A percentile compares a stretch with the other conserved stretches of the same genome.
phyloP scores from a whole-genome alignment of 2,797 vertebrate genomes.

The Lacerta bilineata region DNA sequence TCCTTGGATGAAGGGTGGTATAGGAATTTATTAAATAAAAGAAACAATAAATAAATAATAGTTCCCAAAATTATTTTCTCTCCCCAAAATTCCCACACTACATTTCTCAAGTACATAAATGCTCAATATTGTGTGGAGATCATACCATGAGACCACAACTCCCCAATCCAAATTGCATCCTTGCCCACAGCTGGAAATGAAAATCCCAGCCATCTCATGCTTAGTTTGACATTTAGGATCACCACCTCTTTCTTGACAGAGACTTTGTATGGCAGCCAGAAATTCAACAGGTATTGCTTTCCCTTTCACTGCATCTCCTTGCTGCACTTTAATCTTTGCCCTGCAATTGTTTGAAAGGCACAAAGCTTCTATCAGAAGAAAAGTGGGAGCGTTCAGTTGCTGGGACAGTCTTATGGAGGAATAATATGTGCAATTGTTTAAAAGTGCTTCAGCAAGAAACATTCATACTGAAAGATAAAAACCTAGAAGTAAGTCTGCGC shows the following conservation, averaged over 20 bases:
- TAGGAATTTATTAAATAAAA: too few species aligned
- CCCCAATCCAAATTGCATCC: not conserved
- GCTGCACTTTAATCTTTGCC: not conserved
- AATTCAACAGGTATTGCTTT: not conserved
- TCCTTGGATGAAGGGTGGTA: too few species aligned
- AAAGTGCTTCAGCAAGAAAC: not conserved
- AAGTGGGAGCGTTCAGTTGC: too few species aligned
- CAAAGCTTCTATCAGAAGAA: not conserved
- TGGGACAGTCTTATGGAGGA: slow-evolving; percentile 10
- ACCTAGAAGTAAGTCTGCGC: slow-evolving; percentile 34
- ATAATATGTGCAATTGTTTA: slow-evolving; percentile 16
- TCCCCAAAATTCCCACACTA: too few species aligned
- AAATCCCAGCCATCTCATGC: not conserved
- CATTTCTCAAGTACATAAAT: not conserved
- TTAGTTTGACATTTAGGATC: not conserved
- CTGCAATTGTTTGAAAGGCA: not conserved
- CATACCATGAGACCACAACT: not conserved
- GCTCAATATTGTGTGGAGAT: not conserved
- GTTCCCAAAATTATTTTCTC: too few species aligned
- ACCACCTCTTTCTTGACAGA: not conserved
- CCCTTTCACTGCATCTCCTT: not conserved
- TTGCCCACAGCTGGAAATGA: not conserved
- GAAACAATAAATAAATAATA: too few species aligned
- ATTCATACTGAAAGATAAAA: not conserved
- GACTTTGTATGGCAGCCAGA: not conserved